A percentile compares a stretch with the other conserved stretches of the same genome.
phyloP scores from a whole-genome alignment of 2,113 vertebrate genomes.

The Datnioides undecimradiatus region DNA sequence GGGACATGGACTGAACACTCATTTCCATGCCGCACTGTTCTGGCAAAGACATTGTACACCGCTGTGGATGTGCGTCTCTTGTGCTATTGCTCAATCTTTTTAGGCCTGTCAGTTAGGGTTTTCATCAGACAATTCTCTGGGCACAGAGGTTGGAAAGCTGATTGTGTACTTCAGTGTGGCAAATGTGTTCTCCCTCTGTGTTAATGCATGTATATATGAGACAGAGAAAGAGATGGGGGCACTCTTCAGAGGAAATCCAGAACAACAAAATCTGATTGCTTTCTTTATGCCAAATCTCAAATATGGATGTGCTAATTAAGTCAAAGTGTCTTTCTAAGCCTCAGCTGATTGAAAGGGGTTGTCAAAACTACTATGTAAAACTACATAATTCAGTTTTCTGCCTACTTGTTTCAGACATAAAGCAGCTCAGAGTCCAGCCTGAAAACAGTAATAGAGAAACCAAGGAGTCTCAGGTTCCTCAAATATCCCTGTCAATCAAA shows the following conservation, averaged over 20 bases:
- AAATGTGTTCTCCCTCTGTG: conserved; percentile 47
- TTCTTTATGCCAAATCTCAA: conserved; percentile 13
- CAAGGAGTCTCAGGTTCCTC: conserved; percentile 69
- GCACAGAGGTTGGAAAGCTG: conserved; percentile 54
- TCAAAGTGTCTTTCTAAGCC: background rate
- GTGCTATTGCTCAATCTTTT: conserved; percentile 80
- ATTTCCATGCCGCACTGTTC: conserved; percentile 74
- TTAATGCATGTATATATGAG: conserved; percentile 23
- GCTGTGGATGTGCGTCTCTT: conserved; percentile 73
- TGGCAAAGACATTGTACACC: conserved; percentile 77
- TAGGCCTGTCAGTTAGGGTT: conserved; percentile 78
- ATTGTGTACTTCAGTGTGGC: conserved; percentile 61
- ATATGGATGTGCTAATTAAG: conserved; percentile 10
- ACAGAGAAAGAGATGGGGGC: conserved; percentile 19
- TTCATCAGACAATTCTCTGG: conserved; percentile 72
- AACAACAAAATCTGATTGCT: conserved; percentile 23
- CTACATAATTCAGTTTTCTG: background rate
- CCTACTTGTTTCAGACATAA: conserved; percentile 2
- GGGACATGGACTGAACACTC: conserved; percentile 55
- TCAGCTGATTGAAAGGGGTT: conserved; percentile 7
- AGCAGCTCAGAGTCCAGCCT: conserved; percentile 39
- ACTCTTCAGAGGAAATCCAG: conserved; percentile 39
- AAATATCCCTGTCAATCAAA: conserved; percentile 85
- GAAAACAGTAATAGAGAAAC: conserved; percentile 60
- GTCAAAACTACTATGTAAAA: conserved; percentile 34